phyloP scores from a whole-genome alignment of 2,888 invertebrate species.

The Acanthopleura granulata region DNA sequence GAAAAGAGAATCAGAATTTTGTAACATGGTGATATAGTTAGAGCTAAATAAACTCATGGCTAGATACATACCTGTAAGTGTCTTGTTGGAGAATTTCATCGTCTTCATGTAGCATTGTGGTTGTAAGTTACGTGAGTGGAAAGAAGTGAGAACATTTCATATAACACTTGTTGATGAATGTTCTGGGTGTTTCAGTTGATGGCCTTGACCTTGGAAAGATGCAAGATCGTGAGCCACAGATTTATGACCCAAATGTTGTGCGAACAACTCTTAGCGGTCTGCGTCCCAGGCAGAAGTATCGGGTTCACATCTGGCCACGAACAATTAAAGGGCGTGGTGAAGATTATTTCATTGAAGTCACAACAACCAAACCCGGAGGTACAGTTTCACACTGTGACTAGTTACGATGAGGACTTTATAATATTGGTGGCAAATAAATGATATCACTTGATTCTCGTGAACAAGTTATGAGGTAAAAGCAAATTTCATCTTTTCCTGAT shows the following conservation, averaged over 20 bases:
- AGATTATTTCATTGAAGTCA: conserved; percentile 66
- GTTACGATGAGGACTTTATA: neutral
- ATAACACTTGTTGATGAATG: too few relatives aligned
- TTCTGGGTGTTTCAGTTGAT: conserved; percentile 67
- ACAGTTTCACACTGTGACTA: conserved; percentile 24
- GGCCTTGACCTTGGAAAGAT: conserved; percentile 70
- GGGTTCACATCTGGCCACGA: conserved; percentile 82
- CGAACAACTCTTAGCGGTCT: conserved; percentile 88
- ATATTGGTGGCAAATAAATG: neutral
- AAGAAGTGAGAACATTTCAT: too few relatives aligned
- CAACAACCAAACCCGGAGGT: conserved; percentile 69
- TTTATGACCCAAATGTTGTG: conserved; percentile 81
- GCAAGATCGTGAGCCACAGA: conserved; percentile 82
- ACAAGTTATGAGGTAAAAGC: too few relatives aligned
- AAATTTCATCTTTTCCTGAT: too few relatives aligned
- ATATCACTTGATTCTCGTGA: too few relatives aligned
- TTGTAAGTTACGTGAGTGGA: too few relatives aligned
- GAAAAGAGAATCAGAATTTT: too few relatives aligned
- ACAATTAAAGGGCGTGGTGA: conserved; percentile 92
- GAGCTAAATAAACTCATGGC: too few relatives aligned
- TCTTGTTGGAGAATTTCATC: too few relatives aligned
- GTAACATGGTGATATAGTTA: too few relatives aligned
- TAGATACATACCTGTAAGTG: too few relatives aligned
- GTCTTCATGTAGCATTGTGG: too few relatives aligned
- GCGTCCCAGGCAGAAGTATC: conserved; percentile 88